Evolutionary conservation across 2,888 invertebrate genomes (phyloP).

Genomic region (Aquatica leii): DNA sequence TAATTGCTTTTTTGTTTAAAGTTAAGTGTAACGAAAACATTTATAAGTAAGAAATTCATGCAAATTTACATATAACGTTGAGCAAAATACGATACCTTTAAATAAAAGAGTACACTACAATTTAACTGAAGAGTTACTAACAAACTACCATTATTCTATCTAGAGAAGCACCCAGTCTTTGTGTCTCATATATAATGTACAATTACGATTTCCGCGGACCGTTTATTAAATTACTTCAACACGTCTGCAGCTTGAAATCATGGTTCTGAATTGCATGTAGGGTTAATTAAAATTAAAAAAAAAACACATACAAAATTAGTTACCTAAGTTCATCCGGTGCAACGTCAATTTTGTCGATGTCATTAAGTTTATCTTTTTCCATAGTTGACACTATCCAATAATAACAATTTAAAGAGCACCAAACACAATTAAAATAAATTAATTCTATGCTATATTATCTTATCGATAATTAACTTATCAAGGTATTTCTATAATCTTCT

Average conservation of each 20-base stretch:
- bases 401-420: too few species aligned
- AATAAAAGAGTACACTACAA: background rate
- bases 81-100: too few species aligned
- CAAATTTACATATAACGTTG: too few species aligned
- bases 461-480: too few species aligned
- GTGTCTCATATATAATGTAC: conserved; percentile 27
- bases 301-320: background rate
- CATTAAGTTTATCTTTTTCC: background rate
- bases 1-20: too few species aligned
- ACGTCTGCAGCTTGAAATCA: conserved; percentile 22
- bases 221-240: conserved; percentile 30
- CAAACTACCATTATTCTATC: conserved; percentile 26
- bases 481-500: too few species aligned
- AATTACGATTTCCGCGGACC: conserved; percentile 36
- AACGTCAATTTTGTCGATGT: conserved; percentile 9
- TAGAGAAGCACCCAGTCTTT: conserved; percentile 13
- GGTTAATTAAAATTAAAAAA: background rate
- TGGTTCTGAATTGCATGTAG: background rate
- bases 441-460: too few species aligned
- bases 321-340: background rate
- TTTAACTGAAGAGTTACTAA: conserved; percentile 19
- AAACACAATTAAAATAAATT: too few species aligned
- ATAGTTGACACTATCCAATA: too few species aligned
- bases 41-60: too few species aligned
- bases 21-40: too few species aligned